Evolutionary conservation across 2,113 vertebrate genomes (phyloP).

Genomic region (Caranx melampygus): DNA sequence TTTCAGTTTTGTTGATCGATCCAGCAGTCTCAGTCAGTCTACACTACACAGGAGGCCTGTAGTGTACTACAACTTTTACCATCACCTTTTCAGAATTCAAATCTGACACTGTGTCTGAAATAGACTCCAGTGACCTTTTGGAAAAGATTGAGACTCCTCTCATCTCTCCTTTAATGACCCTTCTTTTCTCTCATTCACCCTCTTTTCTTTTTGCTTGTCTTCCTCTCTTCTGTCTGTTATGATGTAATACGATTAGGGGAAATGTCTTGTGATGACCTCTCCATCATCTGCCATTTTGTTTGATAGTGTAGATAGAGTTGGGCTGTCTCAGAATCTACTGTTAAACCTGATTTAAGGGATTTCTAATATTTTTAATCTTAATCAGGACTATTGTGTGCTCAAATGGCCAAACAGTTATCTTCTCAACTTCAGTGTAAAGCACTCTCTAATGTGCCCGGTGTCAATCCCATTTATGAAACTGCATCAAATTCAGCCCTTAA

Average conservation of each 20-base stretch:
- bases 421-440: too few species aligned
- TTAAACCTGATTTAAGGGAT: background rate
- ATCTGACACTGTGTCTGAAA: background rate
- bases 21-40: background rate
- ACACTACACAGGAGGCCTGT: background rate
- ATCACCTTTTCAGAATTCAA: constrained; percentile 12
- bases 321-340: background rate
- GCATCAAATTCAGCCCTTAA: too few species aligned
- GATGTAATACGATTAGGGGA: constrained; percentile 41
- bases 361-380: background rate
- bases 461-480: too few species aligned
- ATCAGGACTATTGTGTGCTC: background rate
- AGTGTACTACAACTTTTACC: background rate
- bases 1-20: background rate
- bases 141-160: constrained; percentile 4
- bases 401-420: background rate
- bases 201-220: background rate
- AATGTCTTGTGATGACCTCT: constrained; percentile 45
- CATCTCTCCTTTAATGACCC: constrained; percentile 8
- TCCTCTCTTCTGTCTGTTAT: background rate
- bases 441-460: too few species aligned
- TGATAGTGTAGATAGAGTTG: background rate
- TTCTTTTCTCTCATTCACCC: constrained; percentile 7
- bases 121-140: constrained; percentile 18
- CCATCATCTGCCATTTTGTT: constrained; percentile 50